Evolutionary conservation across 2,113 vertebrate species (phyloP).

Genomic region (Naja naja): DNA sequence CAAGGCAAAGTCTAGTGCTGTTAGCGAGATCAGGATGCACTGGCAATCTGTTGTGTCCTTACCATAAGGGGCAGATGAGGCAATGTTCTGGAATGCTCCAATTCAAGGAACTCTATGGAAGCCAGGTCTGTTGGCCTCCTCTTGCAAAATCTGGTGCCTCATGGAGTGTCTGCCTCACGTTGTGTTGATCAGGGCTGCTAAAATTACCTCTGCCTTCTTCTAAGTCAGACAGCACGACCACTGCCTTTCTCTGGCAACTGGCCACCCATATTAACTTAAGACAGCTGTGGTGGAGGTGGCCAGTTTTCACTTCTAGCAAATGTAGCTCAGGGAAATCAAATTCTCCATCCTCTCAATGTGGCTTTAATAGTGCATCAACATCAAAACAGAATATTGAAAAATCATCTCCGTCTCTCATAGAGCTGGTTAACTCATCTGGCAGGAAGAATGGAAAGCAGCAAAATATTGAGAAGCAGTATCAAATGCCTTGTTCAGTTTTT

Average conservation of each 20-base stretch:
- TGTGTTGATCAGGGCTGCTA: background rate
- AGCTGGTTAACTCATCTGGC: background rate
- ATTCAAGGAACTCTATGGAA: background rate
- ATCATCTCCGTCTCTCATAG: background rate
- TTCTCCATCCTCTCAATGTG: background rate
- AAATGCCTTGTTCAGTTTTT: background rate
- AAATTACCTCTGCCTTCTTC: background rate
- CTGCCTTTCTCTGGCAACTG: background rate
- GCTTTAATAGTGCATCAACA: background rate
- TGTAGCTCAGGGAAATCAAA: background rate
- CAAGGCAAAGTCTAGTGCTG: constrained; percentile 45
- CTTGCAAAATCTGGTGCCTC: background rate
- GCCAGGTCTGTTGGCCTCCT: background rate
- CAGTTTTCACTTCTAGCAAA: background rate
- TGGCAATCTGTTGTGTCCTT: background rate
- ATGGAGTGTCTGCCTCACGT: background rate
- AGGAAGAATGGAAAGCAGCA: background rate
- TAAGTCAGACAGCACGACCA: background rate
- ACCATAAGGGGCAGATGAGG: background rate
- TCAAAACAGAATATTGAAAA: background rate
- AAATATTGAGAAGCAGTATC: background rate
- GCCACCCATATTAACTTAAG: background rate
- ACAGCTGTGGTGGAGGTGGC: background rate
- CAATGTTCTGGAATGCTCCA: background rate
- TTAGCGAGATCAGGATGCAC: background rate